These are phyloP conservation scores for Buceros bicornis DNA, from an alignment of 2,797 vertebrate genomes.

Conservation along the genomic window DNA sequence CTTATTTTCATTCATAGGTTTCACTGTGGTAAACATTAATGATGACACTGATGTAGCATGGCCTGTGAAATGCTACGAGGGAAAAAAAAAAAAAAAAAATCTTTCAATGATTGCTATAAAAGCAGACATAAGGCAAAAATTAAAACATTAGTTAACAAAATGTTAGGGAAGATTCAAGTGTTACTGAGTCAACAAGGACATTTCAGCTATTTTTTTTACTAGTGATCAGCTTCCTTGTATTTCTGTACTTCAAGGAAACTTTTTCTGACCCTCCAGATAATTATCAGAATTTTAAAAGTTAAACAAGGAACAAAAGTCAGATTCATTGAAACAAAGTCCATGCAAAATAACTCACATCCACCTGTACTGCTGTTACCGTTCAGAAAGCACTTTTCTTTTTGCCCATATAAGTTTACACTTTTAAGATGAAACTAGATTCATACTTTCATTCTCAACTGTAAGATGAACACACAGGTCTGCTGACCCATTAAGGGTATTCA, in stretches of 20 bases:
- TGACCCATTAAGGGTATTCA: neutral
- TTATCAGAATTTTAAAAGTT: neutral
- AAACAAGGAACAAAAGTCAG: neutral
- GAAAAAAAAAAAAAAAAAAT: neutral
- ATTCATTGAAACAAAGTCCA: neutral
- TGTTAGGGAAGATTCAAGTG: neutral
- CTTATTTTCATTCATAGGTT: conserved; percentile 86
- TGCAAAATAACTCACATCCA: neutral
- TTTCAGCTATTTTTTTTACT: neutral
- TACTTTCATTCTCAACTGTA: neutral
- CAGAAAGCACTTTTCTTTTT: neutral
- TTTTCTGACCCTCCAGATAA: neutral
- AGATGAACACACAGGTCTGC: neutral
- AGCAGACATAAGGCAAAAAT: neutral
- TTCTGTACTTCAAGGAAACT: neutral
- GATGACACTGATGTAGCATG: conserved; percentile 93
- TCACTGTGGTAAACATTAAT: conserved; percentile 90
- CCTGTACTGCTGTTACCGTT: neutral
- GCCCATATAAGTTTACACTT: neutral
- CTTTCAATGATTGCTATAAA: neutral
- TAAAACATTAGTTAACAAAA: neutral
- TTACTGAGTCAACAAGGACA: neutral
- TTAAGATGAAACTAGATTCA: neutral
- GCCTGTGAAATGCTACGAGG: conserved; percentile 93
- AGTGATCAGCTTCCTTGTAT: neutral